Conservation (phyloP, 2,888 invertebrate genomes). For the Rhamnusium bicolor region DNA sequence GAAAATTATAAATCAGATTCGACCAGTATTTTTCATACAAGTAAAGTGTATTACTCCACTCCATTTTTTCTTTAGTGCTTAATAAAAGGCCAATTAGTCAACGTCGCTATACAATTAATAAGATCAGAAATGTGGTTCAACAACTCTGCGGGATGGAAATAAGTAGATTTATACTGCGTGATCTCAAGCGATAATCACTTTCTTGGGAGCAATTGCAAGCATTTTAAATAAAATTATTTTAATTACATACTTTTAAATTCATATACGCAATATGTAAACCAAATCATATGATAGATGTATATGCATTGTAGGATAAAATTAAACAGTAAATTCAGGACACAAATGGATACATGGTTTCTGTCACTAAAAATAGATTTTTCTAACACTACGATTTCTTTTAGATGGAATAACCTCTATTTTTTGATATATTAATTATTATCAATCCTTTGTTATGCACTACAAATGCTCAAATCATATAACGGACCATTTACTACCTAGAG, state of each 20-base stretch:
- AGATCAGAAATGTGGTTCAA: conserved; percentile 48
- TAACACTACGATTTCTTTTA: too few species aligned
- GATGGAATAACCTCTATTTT: too few species aligned
- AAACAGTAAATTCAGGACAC: too few species aligned
- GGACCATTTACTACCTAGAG: too few species aligned
- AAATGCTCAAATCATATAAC: too few species aligned
- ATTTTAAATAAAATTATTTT: conserved; percentile 37
- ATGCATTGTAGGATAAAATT: too few species aligned
- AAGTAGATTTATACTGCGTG: conserved; percentile 49
- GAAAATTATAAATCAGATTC: conserved; percentile 42
- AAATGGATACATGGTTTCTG: too few species aligned
- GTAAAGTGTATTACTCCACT: conserved; percentile 46
- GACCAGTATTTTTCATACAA: conserved; percentile 50
- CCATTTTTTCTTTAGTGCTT: conserved; percentile 46
- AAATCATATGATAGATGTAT: too few species aligned
- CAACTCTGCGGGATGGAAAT: conserved; percentile 49
- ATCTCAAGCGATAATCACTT: conserved; percentile 51
- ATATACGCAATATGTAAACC: background rate
- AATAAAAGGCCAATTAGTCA: conserved; percentile 56
- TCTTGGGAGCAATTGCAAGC: conserved; percentile 33
- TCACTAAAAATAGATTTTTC: too few species aligned
- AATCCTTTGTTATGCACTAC: too few species aligned
- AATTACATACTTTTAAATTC: conserved; percentile 31
- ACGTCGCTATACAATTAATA: conserved; percentile 54
- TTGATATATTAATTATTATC: too few species aligned